Evolutionary conservation across 2,797 vertebrate genomes (phyloP), one percentile per base, ranked within the genome.

Genomic region (Protonibea diacanthus): DNA sequence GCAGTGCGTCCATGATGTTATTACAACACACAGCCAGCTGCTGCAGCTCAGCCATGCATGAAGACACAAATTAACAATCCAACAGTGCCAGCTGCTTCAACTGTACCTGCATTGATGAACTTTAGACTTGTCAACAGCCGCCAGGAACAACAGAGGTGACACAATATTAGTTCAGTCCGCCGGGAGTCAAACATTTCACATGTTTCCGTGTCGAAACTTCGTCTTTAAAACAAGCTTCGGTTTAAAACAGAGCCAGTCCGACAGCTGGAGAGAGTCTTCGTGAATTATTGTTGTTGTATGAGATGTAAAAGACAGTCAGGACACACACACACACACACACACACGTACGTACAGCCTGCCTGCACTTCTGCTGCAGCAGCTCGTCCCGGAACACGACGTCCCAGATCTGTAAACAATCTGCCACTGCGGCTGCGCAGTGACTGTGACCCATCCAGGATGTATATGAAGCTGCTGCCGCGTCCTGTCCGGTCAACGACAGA

Each of bases 21-120:
- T 2, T 33, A 47, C 0, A 5, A 51, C 3, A 5, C 5, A 5
- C 0, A 18, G 25, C n/a, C 13, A 8, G 10, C 15, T 40, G n/a
- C 8, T 20, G 14, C 57, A 33, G 1, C 14, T 27, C n/a, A 56
- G 1, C 1, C 14, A 72, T 1, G 33, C 12, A 1, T 8, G 23
- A 27, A 15, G 14, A 77, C 68, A 74, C 4, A 62, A 18, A 18
- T 40, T 8, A 49, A 58, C 13, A 59, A 68, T 65, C 51, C 60
- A 78, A 60, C 21, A 47, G 14, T 4, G 53, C 72, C 51, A 81
- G 63, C 69, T 14, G 5, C 21, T 25, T 29, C 17, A 71, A 80
- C 75, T 76, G 20, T 56, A 89, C 82, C 88, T 89, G 66, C 66
- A 77, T 3, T 23, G 76, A 63, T 86, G 87, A 90, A 93, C 90